Conservation (phyloP, 2,888 invertebrate species). For the Drosophila emarginata region DNA sequence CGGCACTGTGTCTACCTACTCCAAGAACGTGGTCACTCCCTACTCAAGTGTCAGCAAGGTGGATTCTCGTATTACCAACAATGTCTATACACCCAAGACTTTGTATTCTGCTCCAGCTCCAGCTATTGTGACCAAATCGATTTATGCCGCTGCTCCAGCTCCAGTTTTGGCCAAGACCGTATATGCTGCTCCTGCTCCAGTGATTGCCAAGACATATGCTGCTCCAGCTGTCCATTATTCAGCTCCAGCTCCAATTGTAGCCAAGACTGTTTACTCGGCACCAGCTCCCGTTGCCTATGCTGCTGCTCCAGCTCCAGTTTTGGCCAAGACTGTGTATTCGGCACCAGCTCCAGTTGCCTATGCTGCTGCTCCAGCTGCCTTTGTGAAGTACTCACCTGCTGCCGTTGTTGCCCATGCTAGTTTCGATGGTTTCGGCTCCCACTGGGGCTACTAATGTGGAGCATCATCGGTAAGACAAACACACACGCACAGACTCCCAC, state of each 20-base stretch:
- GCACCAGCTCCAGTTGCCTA: constrained; percentile 52
- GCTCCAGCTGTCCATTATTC: constrained; percentile 66
- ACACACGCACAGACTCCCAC: neutral
- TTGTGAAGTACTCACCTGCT: constrained; percentile 68
- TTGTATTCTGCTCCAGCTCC: constrained; percentile 73
- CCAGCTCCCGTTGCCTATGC: constrained; percentile 51
- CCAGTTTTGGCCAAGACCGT: constrained; percentile 53
- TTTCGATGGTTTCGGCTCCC: constrained; percentile 86
- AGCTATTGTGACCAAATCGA: constrained; percentile 69
- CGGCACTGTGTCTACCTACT: constrained; percentile 84
- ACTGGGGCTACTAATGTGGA: constrained; percentile 85
- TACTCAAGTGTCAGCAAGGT: constrained; percentile 85
- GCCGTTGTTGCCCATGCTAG: constrained; percentile 84
- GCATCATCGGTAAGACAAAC: neutral
- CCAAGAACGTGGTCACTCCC: constrained; percentile 85
- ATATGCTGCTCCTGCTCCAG: constrained; percentile 46
- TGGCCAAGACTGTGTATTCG: constrained; percentile 34
- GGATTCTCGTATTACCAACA: constrained; percentile 85
- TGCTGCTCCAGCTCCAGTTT: constrained; percentile 28
- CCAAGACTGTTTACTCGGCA: constrained; percentile 37
- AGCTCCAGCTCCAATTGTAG: constrained; percentile 22
- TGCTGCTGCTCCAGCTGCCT: constrained; percentile 59
- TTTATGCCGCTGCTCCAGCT: constrained; percentile 70
- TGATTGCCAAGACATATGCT: constrained; percentile 63
- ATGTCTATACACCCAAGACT: constrained; percentile 83